Conservation (phyloP, 2,113 vertebrate species). For the human region GRCh38 chr7:25738501-25739000, state of each 20-base stretch:
- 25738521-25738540: neutral
- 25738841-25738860: neutral
- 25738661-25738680: neutral
- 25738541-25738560: neutral
- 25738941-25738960: neutral
- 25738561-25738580: neutral
- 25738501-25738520: neutral
- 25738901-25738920: neutral
- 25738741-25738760: neutral
- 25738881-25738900: neutral
- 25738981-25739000: neutral
- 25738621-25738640: neutral
- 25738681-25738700: neutral
- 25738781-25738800: neutral
- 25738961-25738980: neutral
- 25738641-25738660: neutral
- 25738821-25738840: neutral
- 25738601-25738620: neutral
- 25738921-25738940: neutral
- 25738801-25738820: neutral
- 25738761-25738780: neutral
- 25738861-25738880: neutral
- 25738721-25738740: constrained; percentile 30
- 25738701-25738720: neutral
- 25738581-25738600: neutral